Evolutionary conservation across 2,888 invertebrate genomes (phyloP).

Genomic region (Zygaena filipendulae): DNA sequence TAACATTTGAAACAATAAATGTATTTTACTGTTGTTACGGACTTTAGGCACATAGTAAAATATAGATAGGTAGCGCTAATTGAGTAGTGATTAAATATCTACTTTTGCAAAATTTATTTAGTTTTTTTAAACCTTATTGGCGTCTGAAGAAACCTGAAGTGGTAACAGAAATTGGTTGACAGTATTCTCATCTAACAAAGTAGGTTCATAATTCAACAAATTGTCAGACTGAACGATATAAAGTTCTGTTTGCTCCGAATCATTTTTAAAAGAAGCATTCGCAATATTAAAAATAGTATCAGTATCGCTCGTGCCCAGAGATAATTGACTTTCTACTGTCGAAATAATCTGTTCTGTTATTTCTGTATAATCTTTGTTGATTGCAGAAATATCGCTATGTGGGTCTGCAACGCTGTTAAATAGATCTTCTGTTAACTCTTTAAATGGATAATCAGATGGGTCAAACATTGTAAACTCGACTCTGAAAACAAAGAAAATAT

Average conservation of each 20-base stretch:
- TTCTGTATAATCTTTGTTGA: constrained; percentile 22
- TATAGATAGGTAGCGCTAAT: too few relatives aligned
- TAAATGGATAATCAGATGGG: constrained; percentile 56
- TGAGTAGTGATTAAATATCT: too few relatives aligned
- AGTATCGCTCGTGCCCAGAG: constrained; percentile 38
- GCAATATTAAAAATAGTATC: constrained; percentile 39
- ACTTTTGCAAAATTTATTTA: too few relatives aligned
- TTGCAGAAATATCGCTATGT: constrained; percentile 9
- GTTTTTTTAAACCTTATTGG: too few relatives aligned
- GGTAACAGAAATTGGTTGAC: constrained; percentile 56
- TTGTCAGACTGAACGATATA: constrained; percentile 38
- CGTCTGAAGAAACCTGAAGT: constrained; percentile 27
- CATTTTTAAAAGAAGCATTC: constrained; percentile 18
- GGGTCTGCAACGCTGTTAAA: constrained; percentile 24
- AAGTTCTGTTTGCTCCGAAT: constrained; percentile 27
- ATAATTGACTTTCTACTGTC: constrained; percentile 32
- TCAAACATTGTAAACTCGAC: too few relatives aligned
- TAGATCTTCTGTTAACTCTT: constrained; percentile 42
- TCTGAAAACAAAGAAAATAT: too few relatives aligned
- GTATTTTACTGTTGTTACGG: too few relatives aligned
- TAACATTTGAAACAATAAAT: too few relatives aligned
- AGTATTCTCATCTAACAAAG: constrained; percentile 49
- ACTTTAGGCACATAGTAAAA: too few relatives aligned
- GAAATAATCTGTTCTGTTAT: constrained; percentile 27
- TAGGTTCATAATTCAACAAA: constrained; percentile 43